phyloP scores from a whole-genome alignment of 1,140 invertebrate species.

The Drosophila grimshawi region DNA sequence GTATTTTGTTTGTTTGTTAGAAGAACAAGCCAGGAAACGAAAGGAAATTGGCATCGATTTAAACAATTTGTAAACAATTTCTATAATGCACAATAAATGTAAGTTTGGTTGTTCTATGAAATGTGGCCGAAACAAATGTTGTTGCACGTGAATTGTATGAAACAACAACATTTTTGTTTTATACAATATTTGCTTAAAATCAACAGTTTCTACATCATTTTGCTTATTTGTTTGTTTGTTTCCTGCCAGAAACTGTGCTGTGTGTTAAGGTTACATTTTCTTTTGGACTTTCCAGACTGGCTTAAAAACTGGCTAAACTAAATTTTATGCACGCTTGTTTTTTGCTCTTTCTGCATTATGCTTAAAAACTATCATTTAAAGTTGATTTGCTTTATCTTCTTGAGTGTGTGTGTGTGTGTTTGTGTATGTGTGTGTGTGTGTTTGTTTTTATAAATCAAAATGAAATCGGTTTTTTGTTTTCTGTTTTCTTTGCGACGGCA shows the following conservation, averaged over 20 bases:
- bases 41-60: constrained; percentile 9
- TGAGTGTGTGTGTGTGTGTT: constrained; percentile 10
- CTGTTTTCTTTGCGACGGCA: constrained; percentile 3
- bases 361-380: constrained; percentile 73
- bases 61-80: constrained; percentile 22
- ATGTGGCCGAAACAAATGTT: background rate
- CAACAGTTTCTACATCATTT: constrained; percentile 21
- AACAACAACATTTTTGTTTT: constrained; percentile 6
- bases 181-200: constrained; percentile 31
- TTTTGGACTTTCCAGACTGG: constrained; percentile 40
- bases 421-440: constrained; percentile 20
- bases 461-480: constrained; percentile 9
- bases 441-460: constrained; percentile 35
- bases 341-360: constrained; percentile 27
- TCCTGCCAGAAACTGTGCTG: constrained; percentile 5
- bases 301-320: constrained; percentile 74
- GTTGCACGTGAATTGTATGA: background rate
- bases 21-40: constrained; percentile 18
- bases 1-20: background rate
- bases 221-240: background rate
- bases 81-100: constrained; percentile 30
- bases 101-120: constrained; percentile 10
- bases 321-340: constrained; percentile 51
- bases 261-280: constrained; percentile 23
- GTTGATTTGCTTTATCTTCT: constrained; percentile 49